phyloP scores from a whole-genome alignment of 2,113 vertebrate genomes.

The Ptyas mucosa region DNA sequence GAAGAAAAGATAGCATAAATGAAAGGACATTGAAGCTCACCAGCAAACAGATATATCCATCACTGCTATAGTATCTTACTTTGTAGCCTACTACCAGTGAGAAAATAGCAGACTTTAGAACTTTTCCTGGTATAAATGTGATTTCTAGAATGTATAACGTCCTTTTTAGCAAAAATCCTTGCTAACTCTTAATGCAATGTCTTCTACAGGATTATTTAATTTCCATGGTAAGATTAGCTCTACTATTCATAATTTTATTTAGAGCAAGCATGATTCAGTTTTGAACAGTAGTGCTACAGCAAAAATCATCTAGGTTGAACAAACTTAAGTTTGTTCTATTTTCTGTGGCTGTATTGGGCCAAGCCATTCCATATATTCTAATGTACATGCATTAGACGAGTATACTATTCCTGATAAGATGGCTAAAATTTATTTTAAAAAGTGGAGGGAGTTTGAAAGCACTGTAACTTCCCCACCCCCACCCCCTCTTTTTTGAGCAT shows the following conservation, averaged over 20 bases:
- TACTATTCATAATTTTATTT: background rate
- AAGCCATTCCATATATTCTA: slow-evolving; percentile 42
- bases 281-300: slow-evolving; percentile 47
- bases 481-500: background rate
- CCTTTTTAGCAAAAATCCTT: background rate
- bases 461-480: background rate
- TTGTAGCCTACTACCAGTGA: background rate
- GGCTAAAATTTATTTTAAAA: background rate
- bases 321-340: slow-evolving; percentile 30
- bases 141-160: background rate
- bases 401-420: slow-evolving; percentile 24
- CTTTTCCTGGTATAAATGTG: background rate
- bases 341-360: slow-evolving; percentile 28
- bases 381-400: slow-evolving; percentile 30
- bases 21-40: background rate
- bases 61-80: background rate
- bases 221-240: background rate
- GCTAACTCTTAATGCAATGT: background rate
- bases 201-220: background rate
- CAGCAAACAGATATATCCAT: background rate
- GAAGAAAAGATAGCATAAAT: background rate
- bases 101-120: background rate
- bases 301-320: slow-evolving; percentile 46
- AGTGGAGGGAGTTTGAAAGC: background rate
- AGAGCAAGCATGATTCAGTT: slow-evolving; percentile 45